These are phyloP conservation scores for Synergus umbraculus DNA, from an alignment of 2,888 invertebrate species.

Conservation along the genomic window DNA sequence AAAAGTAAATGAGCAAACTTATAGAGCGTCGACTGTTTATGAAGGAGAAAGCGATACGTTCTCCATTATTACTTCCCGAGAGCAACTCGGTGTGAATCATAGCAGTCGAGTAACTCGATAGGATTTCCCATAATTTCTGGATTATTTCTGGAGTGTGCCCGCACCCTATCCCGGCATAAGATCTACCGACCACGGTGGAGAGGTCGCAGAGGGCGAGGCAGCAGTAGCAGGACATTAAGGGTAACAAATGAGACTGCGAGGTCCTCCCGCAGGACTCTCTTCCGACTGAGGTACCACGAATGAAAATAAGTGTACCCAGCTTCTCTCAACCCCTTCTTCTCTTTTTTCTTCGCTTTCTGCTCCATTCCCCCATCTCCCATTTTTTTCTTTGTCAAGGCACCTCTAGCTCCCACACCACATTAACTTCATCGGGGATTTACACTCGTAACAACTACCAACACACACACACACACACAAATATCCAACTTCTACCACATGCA, in stretches of 20 bases:
- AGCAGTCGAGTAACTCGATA: conserved; percentile 59
- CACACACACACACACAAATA: not conserved
- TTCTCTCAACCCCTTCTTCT: conserved; percentile 49
- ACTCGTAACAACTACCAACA: conserved; percentile 36
- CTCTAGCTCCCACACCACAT: conserved; percentile 50
- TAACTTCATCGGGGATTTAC: conserved; percentile 63
- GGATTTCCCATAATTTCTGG: conserved; percentile 68
- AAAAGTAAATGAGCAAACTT: conserved; percentile 26
- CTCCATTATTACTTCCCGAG: conserved; percentile 60
- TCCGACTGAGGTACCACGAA: conserved; percentile 72
- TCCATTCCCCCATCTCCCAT: conserved; percentile 46
- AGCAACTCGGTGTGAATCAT: conserved; percentile 58
- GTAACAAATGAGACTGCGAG: conserved; percentile 74
- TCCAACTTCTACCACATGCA: not conserved
- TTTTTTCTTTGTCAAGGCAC: conserved; percentile 40
- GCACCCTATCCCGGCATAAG: conserved; percentile 58
- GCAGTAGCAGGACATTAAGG: conserved; percentile 71
- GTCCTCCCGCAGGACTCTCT: conserved; percentile 73
- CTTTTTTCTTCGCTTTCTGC: conserved; percentile 43
- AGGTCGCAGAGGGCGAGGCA: conserved; percentile 56
- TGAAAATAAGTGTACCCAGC: conserved; percentile 74
- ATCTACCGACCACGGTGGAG: conserved; percentile 54
- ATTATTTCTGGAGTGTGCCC: conserved; percentile 62
- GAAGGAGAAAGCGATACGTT: conserved; percentile 60
- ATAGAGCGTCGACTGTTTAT: conserved; percentile 19